These are phyloP conservation scores for Peromyscus maniculatus DNA, from an alignment of 2,113 vertebrate genomes.

Conservation along the genomic window DNA sequence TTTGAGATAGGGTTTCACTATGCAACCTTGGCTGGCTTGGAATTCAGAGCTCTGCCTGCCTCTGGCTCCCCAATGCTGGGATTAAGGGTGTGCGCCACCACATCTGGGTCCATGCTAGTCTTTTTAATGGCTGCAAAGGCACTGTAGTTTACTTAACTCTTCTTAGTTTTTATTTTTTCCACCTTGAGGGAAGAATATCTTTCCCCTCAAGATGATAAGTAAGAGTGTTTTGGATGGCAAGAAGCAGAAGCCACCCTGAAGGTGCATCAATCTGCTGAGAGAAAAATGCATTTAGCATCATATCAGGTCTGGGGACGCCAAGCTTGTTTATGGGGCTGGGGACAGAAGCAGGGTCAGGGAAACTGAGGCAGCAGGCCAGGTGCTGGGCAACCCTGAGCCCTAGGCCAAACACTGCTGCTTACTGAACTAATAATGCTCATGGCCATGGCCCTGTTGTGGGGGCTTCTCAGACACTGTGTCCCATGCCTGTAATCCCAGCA, in stretches of 20 bases:
- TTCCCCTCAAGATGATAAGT: constrained; percentile 81
- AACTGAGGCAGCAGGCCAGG: neutral
- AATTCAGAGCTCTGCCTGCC: too few species aligned
- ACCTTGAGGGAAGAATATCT: neutral
- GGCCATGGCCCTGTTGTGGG: neutral
- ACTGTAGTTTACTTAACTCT: neutral
- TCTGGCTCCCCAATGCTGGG: neutral
- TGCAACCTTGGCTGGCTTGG: neutral
- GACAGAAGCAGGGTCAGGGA: neutral
- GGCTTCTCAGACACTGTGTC: neutral
- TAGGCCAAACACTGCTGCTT: neutral
- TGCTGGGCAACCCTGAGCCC: neutral
- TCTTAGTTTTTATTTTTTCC: neutral
- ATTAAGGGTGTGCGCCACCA: neutral
- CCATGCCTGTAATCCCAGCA: too few species aligned
- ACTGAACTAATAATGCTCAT: neutral
- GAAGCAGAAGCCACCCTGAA: constrained; percentile 74
- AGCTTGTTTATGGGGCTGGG: neutral
- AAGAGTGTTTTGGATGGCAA: constrained; percentile 82
- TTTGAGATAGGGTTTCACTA: neutral
- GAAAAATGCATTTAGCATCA: constrained; percentile 81
- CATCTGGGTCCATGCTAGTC: neutral
- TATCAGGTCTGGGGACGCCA: neutral
- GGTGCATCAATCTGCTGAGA: constrained; percentile 83
- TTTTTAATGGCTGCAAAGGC: neutral